These are phyloP conservation scores for Chydorus sphaericus DNA, from an alignment of 2,888 invertebrate genomes.

Conservation along the genomic window DNA sequence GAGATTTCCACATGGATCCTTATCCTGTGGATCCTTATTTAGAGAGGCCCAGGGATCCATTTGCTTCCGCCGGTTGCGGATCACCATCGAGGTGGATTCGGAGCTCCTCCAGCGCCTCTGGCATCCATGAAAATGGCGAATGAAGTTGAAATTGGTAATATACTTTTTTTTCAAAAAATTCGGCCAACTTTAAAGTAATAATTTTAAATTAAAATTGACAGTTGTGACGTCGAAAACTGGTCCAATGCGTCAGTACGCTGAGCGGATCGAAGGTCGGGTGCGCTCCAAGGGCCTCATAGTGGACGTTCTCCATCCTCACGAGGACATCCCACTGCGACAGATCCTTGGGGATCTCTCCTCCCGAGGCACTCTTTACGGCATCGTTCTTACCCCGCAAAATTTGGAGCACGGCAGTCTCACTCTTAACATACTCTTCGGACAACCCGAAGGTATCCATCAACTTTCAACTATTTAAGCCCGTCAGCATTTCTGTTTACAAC, in stretches of 20 bases:
- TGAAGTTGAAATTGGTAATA: slow-evolving; percentile 83
- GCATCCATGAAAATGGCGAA: slow-evolving; percentile 36
- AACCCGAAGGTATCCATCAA: slow-evolving; percentile 83
- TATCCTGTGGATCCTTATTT: not conserved
- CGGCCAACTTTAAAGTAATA: no score
- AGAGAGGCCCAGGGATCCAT: not conserved
- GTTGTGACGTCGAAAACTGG: slow-evolving; percentile 59
- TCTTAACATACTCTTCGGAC: slow-evolving; percentile 74
- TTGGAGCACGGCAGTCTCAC: slow-evolving; percentile 74
- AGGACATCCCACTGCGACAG: slow-evolving; percentile 63
- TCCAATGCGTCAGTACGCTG: slow-evolving; percentile 59
- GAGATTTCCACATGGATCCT: not conserved
- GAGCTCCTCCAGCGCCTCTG: no score
- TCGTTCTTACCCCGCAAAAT: slow-evolving; percentile 71
- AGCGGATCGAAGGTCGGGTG: slow-evolving; percentile 65
- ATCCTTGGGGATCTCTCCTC: slow-evolving; percentile 75
- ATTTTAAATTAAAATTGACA: no score
- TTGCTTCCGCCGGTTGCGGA: not conserved
- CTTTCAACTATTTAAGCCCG: no score
- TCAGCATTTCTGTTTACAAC: no score
- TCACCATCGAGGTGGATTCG: not conserved
- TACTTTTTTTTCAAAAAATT: no score
- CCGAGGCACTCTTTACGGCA: slow-evolving; percentile 76
- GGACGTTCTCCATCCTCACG: slow-evolving; percentile 79
- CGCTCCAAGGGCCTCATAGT: slow-evolving; percentile 64